Percentiles rank a stretch among this genome's conserved stretches.
phyloP scores from a whole-genome alignment of 2,797 vertebrate genomes.

The Gambelia wislizenii region DNA sequence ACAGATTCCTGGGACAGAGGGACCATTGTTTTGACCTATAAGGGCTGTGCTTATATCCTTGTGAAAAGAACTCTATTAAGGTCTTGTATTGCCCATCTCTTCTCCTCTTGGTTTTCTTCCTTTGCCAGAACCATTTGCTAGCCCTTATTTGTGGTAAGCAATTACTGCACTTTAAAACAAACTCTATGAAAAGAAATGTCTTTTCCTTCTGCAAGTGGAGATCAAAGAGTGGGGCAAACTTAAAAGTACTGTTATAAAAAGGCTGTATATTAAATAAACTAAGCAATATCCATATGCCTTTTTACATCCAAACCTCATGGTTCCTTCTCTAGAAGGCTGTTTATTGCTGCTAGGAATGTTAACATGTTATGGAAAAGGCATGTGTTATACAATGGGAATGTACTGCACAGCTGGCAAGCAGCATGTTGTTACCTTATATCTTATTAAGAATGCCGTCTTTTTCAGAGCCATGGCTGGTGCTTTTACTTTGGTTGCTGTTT shows the following conservation, averaged over 20 bases:
- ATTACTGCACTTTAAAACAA: constrained; percentile 81
- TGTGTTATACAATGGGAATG: constrained; percentile 41
- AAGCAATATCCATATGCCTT: constrained; percentile 75
- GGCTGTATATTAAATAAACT: constrained; percentile 73
- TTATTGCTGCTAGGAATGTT: constrained; percentile 67
- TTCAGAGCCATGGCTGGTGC: not conserved
- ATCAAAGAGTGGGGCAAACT: constrained; percentile 79
- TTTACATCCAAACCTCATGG: constrained; percentile 64
- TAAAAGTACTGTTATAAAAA: constrained; percentile 78
- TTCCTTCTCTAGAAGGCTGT: constrained; percentile 60
- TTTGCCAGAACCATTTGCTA: constrained; percentile 71
- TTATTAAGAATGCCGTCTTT: constrained; percentile 1
- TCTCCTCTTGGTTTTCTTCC: constrained; percentile 68
- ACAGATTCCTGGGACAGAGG: not conserved
- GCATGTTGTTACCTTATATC: constrained; percentile 42
- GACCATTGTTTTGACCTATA: not conserved
- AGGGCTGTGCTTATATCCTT: not conserved
- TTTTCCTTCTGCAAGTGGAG: constrained; percentile 59
- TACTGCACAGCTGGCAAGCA: constrained; percentile 54
- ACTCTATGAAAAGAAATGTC: constrained; percentile 65
- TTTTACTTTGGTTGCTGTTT: not conserved
- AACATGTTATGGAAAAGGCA: constrained; percentile 60
- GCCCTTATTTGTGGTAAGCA: constrained; percentile 77
- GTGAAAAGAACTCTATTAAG: constrained; percentile 57
- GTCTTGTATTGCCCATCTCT: constrained; percentile 64